Conservation (phyloP, 2,797 vertebrate species). For the Eurystomus glaucurus region DNA sequence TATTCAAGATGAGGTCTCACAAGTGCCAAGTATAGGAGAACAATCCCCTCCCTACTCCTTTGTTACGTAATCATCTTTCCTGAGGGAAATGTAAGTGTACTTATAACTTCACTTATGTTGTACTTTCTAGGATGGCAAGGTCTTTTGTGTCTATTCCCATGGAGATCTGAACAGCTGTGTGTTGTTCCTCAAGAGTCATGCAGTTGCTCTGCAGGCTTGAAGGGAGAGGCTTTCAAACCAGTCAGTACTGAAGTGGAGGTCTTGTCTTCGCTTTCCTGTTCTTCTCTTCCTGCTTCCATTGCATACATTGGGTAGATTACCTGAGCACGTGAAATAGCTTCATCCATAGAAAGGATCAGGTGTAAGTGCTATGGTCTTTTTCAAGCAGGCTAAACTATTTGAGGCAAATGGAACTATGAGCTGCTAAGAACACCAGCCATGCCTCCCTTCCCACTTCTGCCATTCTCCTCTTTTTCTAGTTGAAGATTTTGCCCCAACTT, state of each 20-base stretch:
- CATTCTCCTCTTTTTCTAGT: neutral
- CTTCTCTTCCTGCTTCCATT: neutral
- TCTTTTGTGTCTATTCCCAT: neutral
- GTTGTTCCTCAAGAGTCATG: neutral
- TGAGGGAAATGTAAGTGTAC: accelerated
- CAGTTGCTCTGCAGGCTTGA: neutral
- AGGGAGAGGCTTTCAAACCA: neutral
- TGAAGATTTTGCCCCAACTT: neutral
- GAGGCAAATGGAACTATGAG: neutral
- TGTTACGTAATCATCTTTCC: neutral
- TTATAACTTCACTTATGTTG: neutral
- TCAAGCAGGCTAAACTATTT: neutral
- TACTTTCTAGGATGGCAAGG: neutral
- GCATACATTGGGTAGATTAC: neutral
- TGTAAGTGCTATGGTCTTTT: neutral
- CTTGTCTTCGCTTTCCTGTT: neutral
- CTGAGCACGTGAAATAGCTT: neutral
- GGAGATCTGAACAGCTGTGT: neutral
- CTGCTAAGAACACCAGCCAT: neutral
- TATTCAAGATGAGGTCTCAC: too few relatives aligned
- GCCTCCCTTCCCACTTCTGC: neutral
- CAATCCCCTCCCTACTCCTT: too few relatives aligned
- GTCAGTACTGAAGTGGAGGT: neutral
- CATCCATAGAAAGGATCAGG: neutral
- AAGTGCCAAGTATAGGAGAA: too few relatives aligned